Base-by-base conservation (phyloP, 2,888 invertebrate species). In the Lagria hirta region DNA sequence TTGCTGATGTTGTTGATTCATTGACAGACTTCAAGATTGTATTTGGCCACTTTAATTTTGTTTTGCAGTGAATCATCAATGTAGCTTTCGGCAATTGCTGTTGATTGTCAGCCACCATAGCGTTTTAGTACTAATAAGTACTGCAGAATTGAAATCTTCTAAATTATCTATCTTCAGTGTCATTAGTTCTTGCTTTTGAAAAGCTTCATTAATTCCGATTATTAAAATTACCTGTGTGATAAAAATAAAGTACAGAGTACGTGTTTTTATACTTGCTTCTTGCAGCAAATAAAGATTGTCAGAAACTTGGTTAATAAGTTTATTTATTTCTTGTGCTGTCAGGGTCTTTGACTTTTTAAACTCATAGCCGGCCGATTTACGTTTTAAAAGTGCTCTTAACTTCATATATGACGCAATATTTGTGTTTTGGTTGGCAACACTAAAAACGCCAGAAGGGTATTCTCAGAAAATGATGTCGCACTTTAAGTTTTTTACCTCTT, bases 401-500 rank as follows among this genome's bases (percentile, higher is more conserved):
- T 18, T 18, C 18, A 18, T 6, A 8, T 24, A 24, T 24, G 6
- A n/a, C 4, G 24, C 10, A 8, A 7, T 24, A 24, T 24, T 10
- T 24, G 10, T 10, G 10, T 24, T 24, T n/a, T 24, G 24, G 10
- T 8, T 7, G 4, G 10, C 10, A 10, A 4, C 4, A 5, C 24
- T 4, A 24, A 7, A 8, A n/a, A 24, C 6, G 24, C 24, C 24
- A 24, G 4, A n/a, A 24, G 8, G 5, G 10, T 10, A 24, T 24
- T 24, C 10, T 24, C 24, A 4, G 24, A 24, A 8, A 24, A 24
- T 4, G 24, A 24, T 10, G 24, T n/a, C n/a, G n/a, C n/a, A 7
- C 10, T 24, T 8, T 7, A 24, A n/a, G 5, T 24, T 8, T 24
- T 40, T 16, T 30, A 40, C 5, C n/a, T n/a, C n/a, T n/a, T n/a